Percentiles rank a stretch among this genome's conserved stretches.
Conservation (phyloP, 2,113 vertebrate species). For the Hystrix brachyura region DNA sequence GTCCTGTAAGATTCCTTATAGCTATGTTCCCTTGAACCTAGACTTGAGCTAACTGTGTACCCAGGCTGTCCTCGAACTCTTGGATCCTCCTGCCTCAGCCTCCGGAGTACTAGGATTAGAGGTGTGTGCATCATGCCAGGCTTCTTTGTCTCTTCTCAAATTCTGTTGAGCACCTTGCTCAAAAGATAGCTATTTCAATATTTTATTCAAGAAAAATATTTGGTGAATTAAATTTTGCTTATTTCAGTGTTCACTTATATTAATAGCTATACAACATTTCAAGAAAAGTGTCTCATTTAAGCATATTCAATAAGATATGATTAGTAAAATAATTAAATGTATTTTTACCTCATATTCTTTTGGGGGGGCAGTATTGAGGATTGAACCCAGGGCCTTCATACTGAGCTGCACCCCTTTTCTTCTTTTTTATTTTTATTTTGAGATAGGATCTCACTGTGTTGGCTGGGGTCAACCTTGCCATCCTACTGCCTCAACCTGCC, state of each 20-base stretch:
- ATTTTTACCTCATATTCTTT: neutral
- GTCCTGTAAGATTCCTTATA: neutral
- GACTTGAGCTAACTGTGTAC: neutral
- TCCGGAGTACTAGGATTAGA: neutral
- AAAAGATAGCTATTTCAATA: conserved; percentile 51
- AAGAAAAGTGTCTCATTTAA: conserved; percentile 52
- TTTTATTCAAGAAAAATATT: conserved; percentile 53
- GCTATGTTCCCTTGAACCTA: neutral
- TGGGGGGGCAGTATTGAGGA: too few relatives aligned
- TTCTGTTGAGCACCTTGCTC: conserved; percentile 34
- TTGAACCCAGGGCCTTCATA: neutral
- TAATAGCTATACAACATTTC: conserved; percentile 15
- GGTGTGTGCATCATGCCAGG: neutral
- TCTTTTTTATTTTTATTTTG: neutral
- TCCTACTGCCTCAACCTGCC: neutral
- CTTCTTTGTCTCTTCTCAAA: conserved; percentile 57
- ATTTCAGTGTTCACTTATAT: neutral
- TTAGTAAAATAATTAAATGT: conserved; percentile 33
- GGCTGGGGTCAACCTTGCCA: neutral
- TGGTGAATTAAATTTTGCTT: conserved; percentile 34
- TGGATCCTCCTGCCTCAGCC: neutral
- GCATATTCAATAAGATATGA: conserved; percentile 46
- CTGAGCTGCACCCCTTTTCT: neutral
- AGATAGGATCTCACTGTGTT: neutral
- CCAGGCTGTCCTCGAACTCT: neutral